phyloP scores from a whole-genome alignment of 2,888 invertebrate species.

The Disparrhopalites patrizii region DNA sequence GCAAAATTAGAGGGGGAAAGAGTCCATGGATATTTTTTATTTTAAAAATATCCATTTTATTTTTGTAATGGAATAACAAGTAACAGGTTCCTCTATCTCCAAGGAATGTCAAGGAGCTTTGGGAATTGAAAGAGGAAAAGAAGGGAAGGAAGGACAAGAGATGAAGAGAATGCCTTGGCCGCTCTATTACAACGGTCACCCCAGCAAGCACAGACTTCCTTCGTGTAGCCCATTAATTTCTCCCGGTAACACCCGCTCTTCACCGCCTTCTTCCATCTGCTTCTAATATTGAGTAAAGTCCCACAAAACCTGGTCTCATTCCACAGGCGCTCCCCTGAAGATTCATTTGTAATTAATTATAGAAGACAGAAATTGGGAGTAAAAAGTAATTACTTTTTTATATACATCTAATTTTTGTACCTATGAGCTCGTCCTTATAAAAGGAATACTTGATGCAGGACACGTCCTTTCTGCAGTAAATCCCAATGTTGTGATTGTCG shows the following conservation, averaged over 20 bases:
- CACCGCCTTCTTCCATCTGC: not conserved
- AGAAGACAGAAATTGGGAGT: not conserved
- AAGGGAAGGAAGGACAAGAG: not conserved
- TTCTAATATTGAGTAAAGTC: conserved; percentile 16
- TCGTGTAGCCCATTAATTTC: conserved; percentile 9
- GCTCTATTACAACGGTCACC: conserved; percentile 19
- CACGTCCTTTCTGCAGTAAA: conserved; percentile 1
- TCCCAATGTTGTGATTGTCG: not conserved
- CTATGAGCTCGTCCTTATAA: not conserved
- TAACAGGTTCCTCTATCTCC: no score
- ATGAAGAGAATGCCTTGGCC: not conserved
- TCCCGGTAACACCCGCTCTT: conserved; percentile 29
- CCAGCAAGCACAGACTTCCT: conserved; percentile 32
- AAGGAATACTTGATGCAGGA: conserved; percentile 19
- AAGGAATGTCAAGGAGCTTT: no score
- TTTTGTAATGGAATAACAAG: no score
- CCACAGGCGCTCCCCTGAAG: not conserved
- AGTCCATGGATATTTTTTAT: no score
- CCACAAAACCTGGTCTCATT: conserved; percentile 39
- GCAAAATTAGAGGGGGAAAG: no score
- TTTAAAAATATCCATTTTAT: no score
- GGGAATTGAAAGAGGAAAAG: not conserved
- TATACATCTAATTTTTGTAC: not conserved
- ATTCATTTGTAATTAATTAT: not conserved
- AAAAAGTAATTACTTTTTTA: not conserved